These are phyloP conservation scores for Anneissia japonica DNA, from an alignment of 35 echinoderm and acorn worm genomes.

Conservation along the genomic window DNA sequence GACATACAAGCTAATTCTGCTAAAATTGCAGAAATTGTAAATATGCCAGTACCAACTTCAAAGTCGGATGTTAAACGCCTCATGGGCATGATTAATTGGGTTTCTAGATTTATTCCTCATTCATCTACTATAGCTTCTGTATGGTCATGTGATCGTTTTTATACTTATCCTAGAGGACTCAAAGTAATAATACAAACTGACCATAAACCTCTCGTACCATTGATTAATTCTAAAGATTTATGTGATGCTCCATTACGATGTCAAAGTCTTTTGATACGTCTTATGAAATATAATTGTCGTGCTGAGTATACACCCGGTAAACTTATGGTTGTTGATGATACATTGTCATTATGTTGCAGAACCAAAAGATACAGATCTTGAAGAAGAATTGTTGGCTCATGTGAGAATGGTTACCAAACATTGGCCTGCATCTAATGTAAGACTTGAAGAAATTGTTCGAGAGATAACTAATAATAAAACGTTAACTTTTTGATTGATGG, in stretches of 20 bases:
- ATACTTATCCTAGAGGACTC: constrained; percentile 10
- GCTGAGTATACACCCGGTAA: not conserved
- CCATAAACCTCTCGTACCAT: constrained; percentile 15
- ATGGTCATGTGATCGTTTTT: not conserved
- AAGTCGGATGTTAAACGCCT: too few relatives aligned
- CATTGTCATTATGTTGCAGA: not conserved
- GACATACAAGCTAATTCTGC: too few relatives aligned
- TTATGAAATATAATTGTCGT: constrained; percentile 15
- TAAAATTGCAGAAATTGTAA: too few relatives aligned
- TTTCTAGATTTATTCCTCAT: too few relatives aligned
- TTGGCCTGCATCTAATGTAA: not conserved
- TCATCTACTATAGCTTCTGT: not conserved
- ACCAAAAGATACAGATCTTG: not conserved
- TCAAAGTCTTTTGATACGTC: not conserved
- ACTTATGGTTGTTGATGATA: constrained; percentile 1
- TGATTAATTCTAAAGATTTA: constrained; percentile 9
- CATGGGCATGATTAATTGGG: too few relatives aligned
- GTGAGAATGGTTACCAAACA: constrained; percentile 1
- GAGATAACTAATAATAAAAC: not conserved
- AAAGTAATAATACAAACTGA: not conserved
- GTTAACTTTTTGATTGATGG: not conserved
- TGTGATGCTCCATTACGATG: not conserved
- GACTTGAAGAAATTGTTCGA: not conserved
- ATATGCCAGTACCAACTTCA: too few relatives aligned
- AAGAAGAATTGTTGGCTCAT: constrained; percentile 15